A percentile compares a stretch with the other conserved stretches of the same genome.
Evolutionary conservation across 1,140 invertebrate species (phyloP).

Genomic region (Pseudomyrmex concolor): DNA sequence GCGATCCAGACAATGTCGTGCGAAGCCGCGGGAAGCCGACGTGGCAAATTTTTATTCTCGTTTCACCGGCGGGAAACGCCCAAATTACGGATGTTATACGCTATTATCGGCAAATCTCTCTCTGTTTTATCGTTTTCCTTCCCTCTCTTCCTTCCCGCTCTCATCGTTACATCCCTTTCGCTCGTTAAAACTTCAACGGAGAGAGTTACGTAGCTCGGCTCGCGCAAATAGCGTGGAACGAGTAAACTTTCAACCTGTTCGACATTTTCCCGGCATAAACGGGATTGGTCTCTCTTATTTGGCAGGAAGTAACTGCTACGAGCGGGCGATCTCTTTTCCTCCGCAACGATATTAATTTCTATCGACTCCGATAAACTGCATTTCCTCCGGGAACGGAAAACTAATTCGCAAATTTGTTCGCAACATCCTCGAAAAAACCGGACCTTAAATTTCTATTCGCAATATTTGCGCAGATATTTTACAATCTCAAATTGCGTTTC

Average conservation of each 20-base stretch:
- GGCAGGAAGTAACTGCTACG: background rate
- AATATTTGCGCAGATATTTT: conserved; percentile 4
- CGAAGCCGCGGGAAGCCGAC: background rate
- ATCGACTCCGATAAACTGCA: conserved; percentile 20
- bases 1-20: background rate
- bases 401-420: background rate
- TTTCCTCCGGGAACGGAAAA: background rate
- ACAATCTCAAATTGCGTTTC: background rate
- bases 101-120: conserved; percentile 23
- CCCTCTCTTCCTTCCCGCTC: background rate
- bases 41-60: conserved; percentile 6
- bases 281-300: background rate
- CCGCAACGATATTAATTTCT: conserved; percentile 16
- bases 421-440: background rate
- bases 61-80: too few species aligned
- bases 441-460: conserved; percentile 16
- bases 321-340: background rate
- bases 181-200: conserved; percentile 31
- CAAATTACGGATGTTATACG: conserved; percentile 24
- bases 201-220: background rate
- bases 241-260: conserved; percentile 32
- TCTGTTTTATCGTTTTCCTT: background rate
- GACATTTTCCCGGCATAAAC: conserved; percentile 19
- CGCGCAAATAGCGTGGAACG: conserved; percentile 16
- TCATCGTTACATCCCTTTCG: background rate